Percentiles rank a stretch among this genome's conserved stretches.
Conservation (phyloP, 2,888 invertebrate genomes). For the Gymnosoma rotundatum region DNA sequence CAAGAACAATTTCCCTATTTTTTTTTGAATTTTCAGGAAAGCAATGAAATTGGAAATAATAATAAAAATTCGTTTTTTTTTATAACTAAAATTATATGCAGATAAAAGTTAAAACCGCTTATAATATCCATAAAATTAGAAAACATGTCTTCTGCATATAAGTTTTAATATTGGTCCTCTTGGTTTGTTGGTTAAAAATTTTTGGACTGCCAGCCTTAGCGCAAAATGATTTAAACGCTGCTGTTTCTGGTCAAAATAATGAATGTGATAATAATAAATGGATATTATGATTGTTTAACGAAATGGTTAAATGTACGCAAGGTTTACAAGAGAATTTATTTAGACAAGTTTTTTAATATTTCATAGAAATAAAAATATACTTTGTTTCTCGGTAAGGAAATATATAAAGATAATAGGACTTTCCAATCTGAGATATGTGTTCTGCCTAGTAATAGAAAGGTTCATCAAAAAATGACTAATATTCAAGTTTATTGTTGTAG, state of each 20-base stretch:
- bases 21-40: too few species aligned
- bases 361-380: too few species aligned
- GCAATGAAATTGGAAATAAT: constrained; percentile 1
- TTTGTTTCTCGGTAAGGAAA: too few species aligned
- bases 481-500: too few species aligned
- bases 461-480: too few species aligned
- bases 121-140: constrained; percentile 41
- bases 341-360: too few species aligned
- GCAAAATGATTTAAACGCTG: constrained; percentile 32
- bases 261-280: constrained; percentile 12
- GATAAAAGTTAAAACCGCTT: constrained; percentile 44
- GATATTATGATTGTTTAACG: constrained; percentile 20
- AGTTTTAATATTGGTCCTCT: neutral
- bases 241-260: constrained; percentile 8
- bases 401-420: too few species aligned
- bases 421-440: too few species aligned
- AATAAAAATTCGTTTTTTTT: constrained; percentile 13
- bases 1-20: neutral
- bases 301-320: neutral
- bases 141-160: neutral
- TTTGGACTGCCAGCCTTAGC: neutral
- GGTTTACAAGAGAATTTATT: neutral
- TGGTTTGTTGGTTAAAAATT: constrained; percentile 2
- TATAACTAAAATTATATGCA: constrained; percentile 29
- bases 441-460: too few species aligned